Evolutionary conservation across 2,797 vertebrate genomes (phyloP), one percentile per base, ranked within the genome.

Genomic region (Scleropages formosus): DNA sequence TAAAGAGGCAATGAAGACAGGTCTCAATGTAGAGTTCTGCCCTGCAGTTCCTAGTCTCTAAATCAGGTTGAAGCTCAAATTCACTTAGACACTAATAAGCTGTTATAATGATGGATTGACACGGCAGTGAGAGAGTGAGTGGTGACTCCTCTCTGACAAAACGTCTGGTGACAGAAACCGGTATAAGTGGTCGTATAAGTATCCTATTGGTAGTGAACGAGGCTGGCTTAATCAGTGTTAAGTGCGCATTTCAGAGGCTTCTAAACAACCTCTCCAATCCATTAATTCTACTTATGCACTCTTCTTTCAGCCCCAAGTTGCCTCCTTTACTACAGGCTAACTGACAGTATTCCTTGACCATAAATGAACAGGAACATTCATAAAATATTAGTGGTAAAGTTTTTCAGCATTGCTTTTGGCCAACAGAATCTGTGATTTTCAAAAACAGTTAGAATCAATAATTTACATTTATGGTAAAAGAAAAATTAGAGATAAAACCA

Each of bases 31-130:
- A 62, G 63, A 67, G 39, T 64, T 61, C 9, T 77, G 65, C 72
- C 76, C 62, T 62, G 72, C 9, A 51, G 22, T 53, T 65, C 64
- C 53, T 22, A 49, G 39, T 31, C 80, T 84, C 75, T 73, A 76
- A 86, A 82, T 83, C 75, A 79, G 88, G 84, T 87, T 84, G 86
- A 86, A 87, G 88, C 85, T 82, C 83, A 84, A 73, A 79, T 78
- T 88, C 85, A 86, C 81, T 79, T 75, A 84, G 88, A 88, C 86
- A 85, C 90, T 92, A 91, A 92, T 90, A 90, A 89, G 90, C 89
- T 89, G 88, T 90, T 90, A 89, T 85, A 84, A 85, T 90, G 88
- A 90, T 87, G 89, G 86, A 89, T 90, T 88, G 88, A 88, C 88
- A 88, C 84, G 85, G 83, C 87, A 87, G 85, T 81, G 87, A 87